These are phyloP conservation scores for Conistra vaccinii DNA, from an alignment of 2,888 invertebrate species.

Conservation along the genomic window DNA sequence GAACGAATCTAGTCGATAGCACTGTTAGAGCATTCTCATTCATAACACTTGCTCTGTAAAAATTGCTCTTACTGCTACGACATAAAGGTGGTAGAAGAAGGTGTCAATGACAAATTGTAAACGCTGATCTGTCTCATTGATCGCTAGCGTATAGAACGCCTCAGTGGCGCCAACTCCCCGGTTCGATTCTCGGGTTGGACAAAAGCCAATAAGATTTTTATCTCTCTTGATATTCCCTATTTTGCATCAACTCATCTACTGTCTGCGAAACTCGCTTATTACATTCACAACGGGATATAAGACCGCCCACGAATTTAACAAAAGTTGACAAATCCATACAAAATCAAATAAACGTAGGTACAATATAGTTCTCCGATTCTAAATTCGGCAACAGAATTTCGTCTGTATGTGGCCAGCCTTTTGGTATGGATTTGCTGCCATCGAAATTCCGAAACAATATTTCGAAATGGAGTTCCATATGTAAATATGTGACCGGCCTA, in stretches of 20 bases:
- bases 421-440: too few relatives aligned
- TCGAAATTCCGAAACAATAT: too few relatives aligned
- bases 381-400: too few relatives aligned
- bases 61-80: neutral
- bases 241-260: neutral
- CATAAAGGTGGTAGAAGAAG: neutral
- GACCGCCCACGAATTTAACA: too few relatives aligned
- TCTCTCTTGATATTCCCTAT: neutral
- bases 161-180: too few relatives aligned
- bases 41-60: neutral
- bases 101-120: neutral
- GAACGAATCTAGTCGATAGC: neutral
- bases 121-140: neutral
- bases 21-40: neutral
- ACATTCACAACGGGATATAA: neutral
- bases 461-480: too few relatives aligned
- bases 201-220: neutral
- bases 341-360: too few relatives aligned
- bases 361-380: too few relatives aligned
- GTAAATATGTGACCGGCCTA: too few relatives aligned
- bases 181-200: slow-evolving; percentile 1
- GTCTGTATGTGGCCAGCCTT: too few relatives aligned
- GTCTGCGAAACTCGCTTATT: neutral
- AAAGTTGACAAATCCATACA: too few relatives aligned
- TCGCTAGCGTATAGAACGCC: too few relatives aligned